Percentiles rank a stretch among this genome's conserved stretches.
Conservation (phyloP, 2,113 vertebrate genomes). For the Daubentonia madagascariensis region DNA sequence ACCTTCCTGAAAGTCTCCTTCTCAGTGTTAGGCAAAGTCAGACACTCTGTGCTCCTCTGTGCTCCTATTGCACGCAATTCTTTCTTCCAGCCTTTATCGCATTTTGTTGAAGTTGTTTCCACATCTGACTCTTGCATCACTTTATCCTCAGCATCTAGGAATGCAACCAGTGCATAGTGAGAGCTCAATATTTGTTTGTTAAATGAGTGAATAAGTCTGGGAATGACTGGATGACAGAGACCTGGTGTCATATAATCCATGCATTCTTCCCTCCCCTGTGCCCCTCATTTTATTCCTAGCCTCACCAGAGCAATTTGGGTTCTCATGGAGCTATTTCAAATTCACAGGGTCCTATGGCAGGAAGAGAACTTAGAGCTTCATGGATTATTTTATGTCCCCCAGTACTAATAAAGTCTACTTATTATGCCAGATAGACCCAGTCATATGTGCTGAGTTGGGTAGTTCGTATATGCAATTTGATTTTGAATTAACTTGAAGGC, state of each 20-base stretch:
- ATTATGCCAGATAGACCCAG: background rate
- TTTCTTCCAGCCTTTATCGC: background rate
- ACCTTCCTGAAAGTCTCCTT: background rate
- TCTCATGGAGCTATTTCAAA: background rate
- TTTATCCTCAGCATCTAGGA: background rate
- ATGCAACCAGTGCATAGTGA: background rate
- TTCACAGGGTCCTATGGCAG: background rate
- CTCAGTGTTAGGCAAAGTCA: background rate
- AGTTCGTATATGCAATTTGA: background rate
- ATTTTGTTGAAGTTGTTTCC: background rate
- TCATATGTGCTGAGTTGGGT: background rate
- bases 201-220: background rate
- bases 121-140: background rate
- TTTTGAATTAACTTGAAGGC: background rate
- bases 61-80: background rate
- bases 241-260: background rate
- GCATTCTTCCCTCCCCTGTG: fast-evolving
- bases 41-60: background rate
- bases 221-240: background rate
- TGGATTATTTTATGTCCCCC: background rate
- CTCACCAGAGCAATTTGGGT: background rate
- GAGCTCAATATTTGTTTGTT: background rate
- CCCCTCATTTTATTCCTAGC: background rate
- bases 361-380: background rate
- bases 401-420: background rate